A percentile compares a stretch with the other conserved stretches of the same genome.
Evolutionary conservation across 2,797 vertebrate species (phyloP).

Genomic region (Trachops cirrhosus): DNA sequence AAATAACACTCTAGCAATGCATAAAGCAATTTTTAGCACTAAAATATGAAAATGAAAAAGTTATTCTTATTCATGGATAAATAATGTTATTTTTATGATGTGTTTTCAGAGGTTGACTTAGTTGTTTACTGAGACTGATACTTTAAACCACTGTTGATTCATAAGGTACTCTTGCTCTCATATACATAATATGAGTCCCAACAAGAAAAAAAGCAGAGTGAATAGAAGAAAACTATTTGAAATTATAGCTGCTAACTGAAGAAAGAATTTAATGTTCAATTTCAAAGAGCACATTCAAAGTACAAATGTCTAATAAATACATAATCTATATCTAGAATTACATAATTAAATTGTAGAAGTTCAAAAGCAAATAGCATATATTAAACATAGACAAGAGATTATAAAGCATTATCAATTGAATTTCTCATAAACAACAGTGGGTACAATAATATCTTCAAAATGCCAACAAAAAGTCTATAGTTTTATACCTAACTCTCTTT

Average conservation of each 20-base stretch:
- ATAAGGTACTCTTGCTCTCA: background rate
- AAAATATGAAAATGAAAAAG: background rate
- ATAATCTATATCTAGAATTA: background rate
- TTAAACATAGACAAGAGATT: background rate
- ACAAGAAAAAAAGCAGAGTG: background rate
- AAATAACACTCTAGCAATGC: background rate
- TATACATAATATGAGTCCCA: background rate
- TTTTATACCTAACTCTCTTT: background rate
- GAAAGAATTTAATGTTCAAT: background rate
- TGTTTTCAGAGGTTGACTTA: background rate
- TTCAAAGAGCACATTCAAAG: background rate
- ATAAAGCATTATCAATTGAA: background rate
- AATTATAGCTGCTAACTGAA: background rate
- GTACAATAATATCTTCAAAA: background rate
- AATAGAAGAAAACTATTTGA: background rate
- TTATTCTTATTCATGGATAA: background rate
- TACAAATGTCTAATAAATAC: background rate
- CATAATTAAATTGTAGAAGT: background rate
- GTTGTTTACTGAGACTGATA: background rate
- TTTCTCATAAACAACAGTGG: background rate
- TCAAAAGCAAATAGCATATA: background rate
- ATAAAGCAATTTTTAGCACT: background rate
- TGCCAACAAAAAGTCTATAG: background rate
- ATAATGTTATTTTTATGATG: background rate
- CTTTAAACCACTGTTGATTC: background rate